Base-by-base conservation (phyloP, 2,797 vertebrate genomes). In the Nannoperca obscura region DNA sequence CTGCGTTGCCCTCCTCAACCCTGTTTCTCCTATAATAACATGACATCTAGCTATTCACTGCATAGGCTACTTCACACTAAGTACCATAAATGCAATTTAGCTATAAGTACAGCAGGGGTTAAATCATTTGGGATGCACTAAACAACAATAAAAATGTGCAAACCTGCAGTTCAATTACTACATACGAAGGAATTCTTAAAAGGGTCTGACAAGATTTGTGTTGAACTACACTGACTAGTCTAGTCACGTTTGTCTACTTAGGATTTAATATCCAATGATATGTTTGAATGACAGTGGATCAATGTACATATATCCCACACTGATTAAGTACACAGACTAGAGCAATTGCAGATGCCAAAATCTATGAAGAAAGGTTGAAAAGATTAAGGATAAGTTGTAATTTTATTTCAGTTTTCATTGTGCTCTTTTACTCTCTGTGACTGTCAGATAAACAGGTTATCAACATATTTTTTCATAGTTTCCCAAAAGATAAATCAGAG, bases 1-100 rank as follows among this genome's bases (percentile, higher is more conserved):
- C 89, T 73, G 78, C 86, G 87, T 76, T 88, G 86, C 77, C 82
- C 83, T 90, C 78, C 66, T 90, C 88, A 90, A 79, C 70, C 60
- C 40, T 61, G 67, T 59, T 83, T 69, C 76, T 85, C 72, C 47
- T 52, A 80, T 82, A 88, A 74, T 81, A 86, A 84, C 78, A 61
- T 88, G 88, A 89, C 88, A 87, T 86, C 76, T 78, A 84, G 71
- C 63, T 71, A 42, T 81, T 81, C 65, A 66, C 53, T 83, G 57
- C 70, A 81, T 67, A 27, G 24, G 24, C 24, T 27, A 47, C 74
- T 76, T 82, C 52, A 78, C 11, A 64, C 24, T 55, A 20, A 81
- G 47, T 52, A 38, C 42, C 42, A 82, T 17, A 22, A 15, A 53
- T 47, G 58, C 17, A 81, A 47, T 82, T 22, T 3, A 46, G 20